Evolutionary conservation across 1,140 invertebrate genomes (phyloP), one percentile per base, ranked within the genome.

Genomic region (Eurosta solidaginis): DNA sequence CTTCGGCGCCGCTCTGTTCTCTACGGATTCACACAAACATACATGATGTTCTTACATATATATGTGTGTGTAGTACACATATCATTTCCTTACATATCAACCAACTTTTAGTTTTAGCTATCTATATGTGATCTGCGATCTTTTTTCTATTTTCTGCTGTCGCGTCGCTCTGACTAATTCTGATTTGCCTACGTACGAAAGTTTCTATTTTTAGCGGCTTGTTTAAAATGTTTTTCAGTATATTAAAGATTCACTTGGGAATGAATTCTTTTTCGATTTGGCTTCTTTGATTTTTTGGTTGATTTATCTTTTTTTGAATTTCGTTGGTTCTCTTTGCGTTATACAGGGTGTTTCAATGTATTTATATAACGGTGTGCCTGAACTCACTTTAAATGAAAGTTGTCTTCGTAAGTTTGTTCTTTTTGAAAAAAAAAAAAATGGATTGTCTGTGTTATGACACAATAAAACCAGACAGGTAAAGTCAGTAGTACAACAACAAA

Each of bases 141-240:
- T 59, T 36, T 49, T 33, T 33, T 59, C n/a, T 22, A 29, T 29
- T 29, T 59, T 17, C 59, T 40, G 59, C 20, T 68, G 22, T 17
- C 59, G 27, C 59, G 12, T 22, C 74, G 74, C 42, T n/a, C n/a
- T 76, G 75, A 76, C 75, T 76, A 76, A 76, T 76, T 76, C 75
- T 36, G 12, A 76, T 36, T 76, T 50, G 75, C 75, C 75, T 76
- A 76, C 75, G 75, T 76, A 76, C 75, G 75, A 54, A 76, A 17
- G 44, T 36, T 27, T 52, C 75, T 76, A 76, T 76, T 76, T 76
- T 76, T 76, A 76, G 75, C 42, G 25, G 36, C 33, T 68, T 42
- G 33, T 68, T 68, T 68, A 40, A 68, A 68, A 25, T 68, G 59
- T 68, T 68, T 63, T 68, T 68, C 25, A 40, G 29, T 68, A 12